phyloP scores from a whole-genome alignment of 30 jellyfish, hydroid and myxozoan genomes.

The Rhopilema esculentum region DNA sequence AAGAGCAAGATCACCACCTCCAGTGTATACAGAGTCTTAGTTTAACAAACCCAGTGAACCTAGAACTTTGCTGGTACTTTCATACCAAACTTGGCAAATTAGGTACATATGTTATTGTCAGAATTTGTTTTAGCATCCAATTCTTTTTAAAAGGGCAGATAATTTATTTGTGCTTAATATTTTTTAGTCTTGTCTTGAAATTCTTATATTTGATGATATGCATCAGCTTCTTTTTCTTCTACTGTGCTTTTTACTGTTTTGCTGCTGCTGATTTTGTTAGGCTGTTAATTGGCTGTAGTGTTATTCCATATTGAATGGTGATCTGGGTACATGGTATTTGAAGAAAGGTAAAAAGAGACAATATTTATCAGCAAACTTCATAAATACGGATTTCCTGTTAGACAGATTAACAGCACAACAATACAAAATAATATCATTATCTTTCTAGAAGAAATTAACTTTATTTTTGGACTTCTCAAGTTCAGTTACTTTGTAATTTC shows the following conservation, averaged over 20 bases:
- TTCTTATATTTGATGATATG: too few species aligned
- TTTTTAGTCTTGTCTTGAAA: too few species aligned
- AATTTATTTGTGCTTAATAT: too few species aligned
- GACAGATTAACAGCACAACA: neutral
- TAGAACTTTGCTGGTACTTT: neutral
- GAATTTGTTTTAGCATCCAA: too few species aligned
- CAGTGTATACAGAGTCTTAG: constrained; percentile 37
- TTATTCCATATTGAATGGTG: neutral
- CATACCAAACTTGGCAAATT: too few species aligned
- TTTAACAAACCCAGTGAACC: neutral
- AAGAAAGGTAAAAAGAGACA: neutral
- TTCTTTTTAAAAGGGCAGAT: too few species aligned
- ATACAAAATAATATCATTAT: neutral
- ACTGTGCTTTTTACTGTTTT: too few species aligned
- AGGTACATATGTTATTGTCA: too few species aligned
- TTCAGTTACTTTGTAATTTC: neutral
- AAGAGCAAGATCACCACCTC: constrained; percentile 74
- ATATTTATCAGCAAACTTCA: neutral
- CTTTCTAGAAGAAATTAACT: too few species aligned
- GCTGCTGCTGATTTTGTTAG: too few species aligned
- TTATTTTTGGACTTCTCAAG: neutral
- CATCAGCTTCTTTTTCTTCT: too few species aligned
- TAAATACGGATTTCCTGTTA: neutral
- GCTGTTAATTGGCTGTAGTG: neutral
- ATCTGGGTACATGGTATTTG: neutral